A percentile compares a stretch with the other conserved stretches of the same genome.
These are phyloP conservation scores for Gonioctena quinquepunctata DNA, from an alignment of 1,140 invertebrate species.

Conservation along the genomic window DNA sequence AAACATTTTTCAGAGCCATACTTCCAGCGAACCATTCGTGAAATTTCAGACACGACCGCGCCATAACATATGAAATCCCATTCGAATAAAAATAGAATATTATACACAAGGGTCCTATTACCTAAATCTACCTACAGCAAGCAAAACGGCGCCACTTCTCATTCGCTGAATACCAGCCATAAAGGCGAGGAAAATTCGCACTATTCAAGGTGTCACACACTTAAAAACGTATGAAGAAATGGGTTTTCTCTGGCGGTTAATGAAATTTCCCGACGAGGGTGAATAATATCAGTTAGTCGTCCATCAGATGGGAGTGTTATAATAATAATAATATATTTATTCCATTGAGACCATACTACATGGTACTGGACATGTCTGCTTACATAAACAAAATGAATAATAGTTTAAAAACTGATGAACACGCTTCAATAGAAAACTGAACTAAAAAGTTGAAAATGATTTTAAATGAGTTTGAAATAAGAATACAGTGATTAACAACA, in stretches of 20 bases:
- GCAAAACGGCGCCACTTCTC: constrained; percentile 18
- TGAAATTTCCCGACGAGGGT: not conserved
- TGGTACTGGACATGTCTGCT: too few relatives aligned
- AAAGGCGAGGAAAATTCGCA: constrained; percentile 14
- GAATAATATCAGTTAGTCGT: not conserved
- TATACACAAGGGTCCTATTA: constrained; percentile 40
- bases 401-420: too few relatives aligned
- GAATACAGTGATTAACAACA: too few relatives aligned
- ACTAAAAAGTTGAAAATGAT: too few relatives aligned
- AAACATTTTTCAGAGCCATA: constrained; percentile 9
- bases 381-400: too few relatives aligned
- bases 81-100: constrained; percentile 43
- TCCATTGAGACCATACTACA: too few relatives aligned
- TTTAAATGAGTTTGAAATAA: too few relatives aligned
- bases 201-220: constrained; percentile 3
- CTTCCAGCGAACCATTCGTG: not conserved
- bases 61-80: constrained; percentile 39
- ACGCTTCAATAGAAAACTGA: too few relatives aligned
- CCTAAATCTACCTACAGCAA: constrained; percentile 36
- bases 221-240: not conserved
- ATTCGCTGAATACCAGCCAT: constrained; percentile 17
- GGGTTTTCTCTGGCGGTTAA: not conserved
- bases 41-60: constrained; percentile 28
- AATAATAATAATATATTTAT: too few relatives aligned
- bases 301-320: too few relatives aligned